A percentile compares a stretch with the other conserved stretches of the same genome.
Evolutionary conservation across 2,113 vertebrate species (phyloP).

Genomic region (Dipodomys merriami): DNA sequence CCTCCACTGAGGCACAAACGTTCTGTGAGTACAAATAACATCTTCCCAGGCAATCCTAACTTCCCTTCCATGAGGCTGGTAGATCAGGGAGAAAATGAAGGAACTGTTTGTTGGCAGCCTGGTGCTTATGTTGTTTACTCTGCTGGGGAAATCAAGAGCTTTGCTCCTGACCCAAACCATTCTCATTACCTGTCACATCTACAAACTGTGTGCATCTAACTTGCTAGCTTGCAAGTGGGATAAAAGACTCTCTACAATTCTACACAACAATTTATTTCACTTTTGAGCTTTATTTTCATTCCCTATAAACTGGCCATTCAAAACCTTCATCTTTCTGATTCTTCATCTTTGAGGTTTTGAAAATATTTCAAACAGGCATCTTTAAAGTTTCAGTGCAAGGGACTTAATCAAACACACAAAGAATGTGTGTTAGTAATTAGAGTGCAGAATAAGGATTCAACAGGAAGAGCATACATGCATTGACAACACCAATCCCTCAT

Average conservation of each 20-base stretch:
- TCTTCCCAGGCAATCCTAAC: background rate
- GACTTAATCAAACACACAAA: background rate
- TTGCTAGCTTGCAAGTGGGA: background rate
- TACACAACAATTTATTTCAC: background rate
- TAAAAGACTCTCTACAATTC: background rate
- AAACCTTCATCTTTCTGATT: background rate
- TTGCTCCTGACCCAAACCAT: background rate
- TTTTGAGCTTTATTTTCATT: background rate
- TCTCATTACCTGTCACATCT: background rate
- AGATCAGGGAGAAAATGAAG: background rate
- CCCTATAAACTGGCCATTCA: background rate
- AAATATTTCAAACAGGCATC: slow-evolving; percentile 3
- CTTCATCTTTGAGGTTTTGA: background rate
- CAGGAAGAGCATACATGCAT: background rate
- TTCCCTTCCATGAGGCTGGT: background rate
- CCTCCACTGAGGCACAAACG: background rate
- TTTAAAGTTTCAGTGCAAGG: background rate
- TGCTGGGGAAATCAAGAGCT: background rate
- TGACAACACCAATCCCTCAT: background rate
- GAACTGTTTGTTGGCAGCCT: background rate
- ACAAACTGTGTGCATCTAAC: background rate
- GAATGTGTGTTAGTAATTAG: background rate
- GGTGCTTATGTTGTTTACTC: background rate
- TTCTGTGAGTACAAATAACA: fast-evolving
- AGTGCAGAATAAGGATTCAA: background rate